Conservation (phyloP, 2,113 vertebrate genomes). For the Cygnus atratus region DNA sequence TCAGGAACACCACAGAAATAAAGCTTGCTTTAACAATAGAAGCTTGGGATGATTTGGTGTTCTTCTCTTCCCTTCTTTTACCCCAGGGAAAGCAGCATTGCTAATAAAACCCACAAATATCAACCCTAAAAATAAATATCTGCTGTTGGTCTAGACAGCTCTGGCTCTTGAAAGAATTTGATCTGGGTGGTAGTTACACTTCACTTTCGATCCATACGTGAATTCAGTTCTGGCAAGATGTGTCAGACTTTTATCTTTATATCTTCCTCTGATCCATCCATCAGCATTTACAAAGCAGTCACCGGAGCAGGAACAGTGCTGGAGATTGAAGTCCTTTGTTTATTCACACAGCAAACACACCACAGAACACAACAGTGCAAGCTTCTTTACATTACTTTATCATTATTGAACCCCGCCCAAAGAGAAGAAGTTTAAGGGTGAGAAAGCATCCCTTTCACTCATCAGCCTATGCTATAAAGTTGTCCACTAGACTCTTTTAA, state of each 20-base stretch:
- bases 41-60: conserved; percentile 21
- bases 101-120: conserved; percentile 56
- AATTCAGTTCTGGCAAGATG: background rate
- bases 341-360: background rate
- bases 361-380: background rate
- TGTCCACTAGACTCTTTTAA: background rate
- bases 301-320: background rate
- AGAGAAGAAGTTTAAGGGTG: background rate
- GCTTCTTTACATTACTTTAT: background rate
- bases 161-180: conserved; percentile 52
- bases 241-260: conserved; percentile 10
- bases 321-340: conserved; percentile 2
- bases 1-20: background rate
- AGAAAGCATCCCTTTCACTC: conserved; percentile 13
- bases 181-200: conserved; percentile 39
- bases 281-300: conserved; percentile 20
- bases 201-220: background rate
- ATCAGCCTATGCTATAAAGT: background rate
- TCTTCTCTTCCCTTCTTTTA: conserved; percentile 22
- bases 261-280: conserved; percentile 1
- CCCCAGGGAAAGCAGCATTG: conserved; percentile 6
- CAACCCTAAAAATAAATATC: conserved; percentile 61
- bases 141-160: conserved; percentile 48
- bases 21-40: conserved; percentile 25
- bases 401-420: background rate